A percentile compares a stretch with the other conserved stretches of the same genome.
These are phyloP conservation scores for Philaethria dido DNA, from an alignment of 2,888 invertebrate species.

Conservation along the genomic window DNA sequence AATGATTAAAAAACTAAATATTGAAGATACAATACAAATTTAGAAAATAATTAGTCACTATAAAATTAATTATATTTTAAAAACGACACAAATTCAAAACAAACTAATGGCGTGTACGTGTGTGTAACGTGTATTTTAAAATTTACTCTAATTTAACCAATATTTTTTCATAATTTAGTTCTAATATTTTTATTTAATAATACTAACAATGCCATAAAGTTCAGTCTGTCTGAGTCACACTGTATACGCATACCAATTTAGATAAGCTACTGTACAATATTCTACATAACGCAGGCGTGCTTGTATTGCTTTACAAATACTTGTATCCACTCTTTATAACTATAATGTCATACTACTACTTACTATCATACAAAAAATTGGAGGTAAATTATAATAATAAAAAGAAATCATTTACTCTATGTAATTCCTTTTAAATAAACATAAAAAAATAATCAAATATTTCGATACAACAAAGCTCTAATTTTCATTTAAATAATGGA, in stretches of 20 bases:
- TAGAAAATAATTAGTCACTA: not conserved
- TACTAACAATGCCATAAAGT: slow-evolving; percentile 31
- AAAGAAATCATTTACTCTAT: slow-evolving; percentile 73
- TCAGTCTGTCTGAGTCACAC: slow-evolving; percentile 43
- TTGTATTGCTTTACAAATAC: slow-evolving; percentile 56
- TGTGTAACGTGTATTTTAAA: not conserved
- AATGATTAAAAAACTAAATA: not conserved
- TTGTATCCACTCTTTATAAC: slow-evolving; percentile 50
- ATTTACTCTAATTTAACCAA: slow-evolving; percentile 6
- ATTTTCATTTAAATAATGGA: slow-evolving; percentile 75
- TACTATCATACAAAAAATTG: slow-evolving; percentile 69
- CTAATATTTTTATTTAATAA: slow-evolving; percentile 9
- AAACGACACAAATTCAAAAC: not conserved
- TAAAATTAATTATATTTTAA: no score
- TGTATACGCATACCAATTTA: slow-evolving; percentile 45
- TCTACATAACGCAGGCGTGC: slow-evolving; percentile 55
- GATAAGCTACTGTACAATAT: slow-evolving; percentile 51
- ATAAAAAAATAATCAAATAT: slow-evolving; percentile 78
- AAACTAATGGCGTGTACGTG: slow-evolving; percentile 2
- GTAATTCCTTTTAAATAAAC: slow-evolving; percentile 76
- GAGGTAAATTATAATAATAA: slow-evolving; percentile 70
- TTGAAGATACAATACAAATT: not conserved
- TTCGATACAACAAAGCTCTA: slow-evolving; percentile 77
- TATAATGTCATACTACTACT: slow-evolving; percentile 59
- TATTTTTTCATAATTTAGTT: slow-evolving; percentile 5